Base-by-base conservation (phyloP, 2,888 invertebrate genomes). In the Criorhina ranunculi region DNA sequence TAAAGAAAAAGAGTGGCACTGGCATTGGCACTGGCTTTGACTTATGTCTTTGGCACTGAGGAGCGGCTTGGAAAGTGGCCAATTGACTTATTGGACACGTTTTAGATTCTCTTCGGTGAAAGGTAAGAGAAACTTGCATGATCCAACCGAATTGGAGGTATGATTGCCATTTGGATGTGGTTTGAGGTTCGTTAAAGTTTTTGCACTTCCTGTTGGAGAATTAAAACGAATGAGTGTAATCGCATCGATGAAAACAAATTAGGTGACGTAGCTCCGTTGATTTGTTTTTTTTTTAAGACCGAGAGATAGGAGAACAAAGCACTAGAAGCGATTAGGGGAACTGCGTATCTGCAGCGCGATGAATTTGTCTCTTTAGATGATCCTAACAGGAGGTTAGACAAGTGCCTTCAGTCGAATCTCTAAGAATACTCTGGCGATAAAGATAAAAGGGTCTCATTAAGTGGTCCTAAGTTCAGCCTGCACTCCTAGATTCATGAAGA, bases 91-190 rank as follows among this genome's bases (percentile, higher is more conserved):
- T 46, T 42, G 15, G 2, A 2, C 1, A 24, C 24, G 24, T 42
- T 6, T 51, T n/a, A n/a, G n/a, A n/a, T 31, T 70, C 69, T 70
- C 57, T 69, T 69, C 24, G 17, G 12, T 12, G 40, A 42, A 51
- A 37, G 15, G 62, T 42, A 44, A 55, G 64, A 37, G 64, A 55
- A 55, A 19, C 19, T 60, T 60, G 59, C 31, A 49, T 37, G 49
- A 37, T 46, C 46, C 11, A n/a, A 33, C 44, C 8, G 19, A 40
- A 9, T 11, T 67, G 24, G 40, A 12, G 17, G 49, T 37, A 17
- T 31, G 33, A 19, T 46, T 19, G 46, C 46, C 62, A 46, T 46
- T 33, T 62, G 44, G 19, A 7, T 46, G 33, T 46, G 46, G 44
- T 7, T 33, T 17, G 11, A 6, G 2, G 15, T 2, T 42, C 42